Conservation (phyloP, 2,113 vertebrate species). For the Elgaria multicarinata region DNA sequence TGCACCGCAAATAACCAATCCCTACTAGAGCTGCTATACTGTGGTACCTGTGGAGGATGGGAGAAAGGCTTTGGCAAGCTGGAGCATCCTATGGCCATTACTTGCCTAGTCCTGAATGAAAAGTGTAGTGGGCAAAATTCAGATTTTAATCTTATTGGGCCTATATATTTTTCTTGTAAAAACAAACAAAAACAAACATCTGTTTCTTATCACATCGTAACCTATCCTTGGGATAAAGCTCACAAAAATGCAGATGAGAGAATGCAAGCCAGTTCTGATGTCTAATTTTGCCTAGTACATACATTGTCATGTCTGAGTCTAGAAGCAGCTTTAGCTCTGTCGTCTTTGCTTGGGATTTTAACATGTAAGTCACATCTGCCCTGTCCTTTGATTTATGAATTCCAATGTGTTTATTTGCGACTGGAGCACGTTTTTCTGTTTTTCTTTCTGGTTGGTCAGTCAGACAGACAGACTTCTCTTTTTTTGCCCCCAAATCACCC, state of each 20-base stretch:
- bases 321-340: not conserved
- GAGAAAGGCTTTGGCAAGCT: no score
- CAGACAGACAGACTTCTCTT: not conserved
- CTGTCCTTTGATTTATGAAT: not conserved
- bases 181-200: no score
- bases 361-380: not conserved
- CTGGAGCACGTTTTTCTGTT: not conserved
- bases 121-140: not conserved
- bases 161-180: no score
- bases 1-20: not conserved
- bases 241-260: not conserved
- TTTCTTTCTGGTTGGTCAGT: not conserved
- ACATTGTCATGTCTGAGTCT: not conserved
- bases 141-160: not conserved
- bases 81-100: not conserved
- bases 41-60: not conserved
- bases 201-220: not conserved
- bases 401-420: not conserved
- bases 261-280: not conserved
- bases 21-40: not conserved
- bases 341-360: not conserved
- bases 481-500: not conserved
- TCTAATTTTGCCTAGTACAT: not conserved
- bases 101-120: not conserved
- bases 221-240: not conserved